Evolutionary conservation across 2,113 vertebrate genomes (phyloP).

Genomic region (Bubo blakistoni): DNA sequence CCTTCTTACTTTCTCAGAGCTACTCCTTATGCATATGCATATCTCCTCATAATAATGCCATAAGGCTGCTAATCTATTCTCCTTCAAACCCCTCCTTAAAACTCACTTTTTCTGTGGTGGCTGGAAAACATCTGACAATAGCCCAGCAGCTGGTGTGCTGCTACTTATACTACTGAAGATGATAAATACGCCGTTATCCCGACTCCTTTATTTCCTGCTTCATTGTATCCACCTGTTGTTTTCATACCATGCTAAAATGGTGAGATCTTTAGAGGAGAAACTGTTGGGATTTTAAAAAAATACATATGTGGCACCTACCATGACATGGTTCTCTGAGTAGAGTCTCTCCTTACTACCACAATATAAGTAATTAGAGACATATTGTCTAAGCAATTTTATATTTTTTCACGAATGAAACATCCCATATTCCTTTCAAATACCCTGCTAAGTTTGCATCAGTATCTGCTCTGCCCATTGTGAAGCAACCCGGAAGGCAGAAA

Average conservation of each 20-base stretch:
- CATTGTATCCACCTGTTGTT: slow-evolving; percentile 32
- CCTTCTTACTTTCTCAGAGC: slow-evolving; percentile 57
- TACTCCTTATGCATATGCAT: slow-evolving; percentile 62
- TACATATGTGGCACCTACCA: neutral
- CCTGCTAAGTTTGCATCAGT: neutral
- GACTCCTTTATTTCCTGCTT: slow-evolving; percentile 12
- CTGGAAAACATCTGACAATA: slow-evolving; percentile 57
- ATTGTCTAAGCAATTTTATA: neutral
- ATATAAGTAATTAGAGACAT: neutral
- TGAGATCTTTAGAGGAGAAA: neutral
- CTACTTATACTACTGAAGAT: slow-evolving; percentile 41
- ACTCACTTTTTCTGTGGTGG: slow-evolving; percentile 51
- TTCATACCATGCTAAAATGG: neutral
- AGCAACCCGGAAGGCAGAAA: neutral
- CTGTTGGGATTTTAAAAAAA: neutral
- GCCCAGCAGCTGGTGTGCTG: slow-evolving; percentile 44
- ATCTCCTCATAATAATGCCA: slow-evolving; percentile 45
- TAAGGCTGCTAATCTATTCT: slow-evolving; percentile 61
- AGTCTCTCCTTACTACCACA: neutral
- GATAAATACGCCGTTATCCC: neutral
- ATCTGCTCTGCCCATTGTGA: neutral
- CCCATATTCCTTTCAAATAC: neutral
- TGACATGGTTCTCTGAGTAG: neutral
- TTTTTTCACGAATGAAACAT: neutral
- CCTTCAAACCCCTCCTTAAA: slow-evolving; percentile 56